Conservation (phyloP, 1,140 invertebrate species). For the Dolichoris vasculosae region DNA sequence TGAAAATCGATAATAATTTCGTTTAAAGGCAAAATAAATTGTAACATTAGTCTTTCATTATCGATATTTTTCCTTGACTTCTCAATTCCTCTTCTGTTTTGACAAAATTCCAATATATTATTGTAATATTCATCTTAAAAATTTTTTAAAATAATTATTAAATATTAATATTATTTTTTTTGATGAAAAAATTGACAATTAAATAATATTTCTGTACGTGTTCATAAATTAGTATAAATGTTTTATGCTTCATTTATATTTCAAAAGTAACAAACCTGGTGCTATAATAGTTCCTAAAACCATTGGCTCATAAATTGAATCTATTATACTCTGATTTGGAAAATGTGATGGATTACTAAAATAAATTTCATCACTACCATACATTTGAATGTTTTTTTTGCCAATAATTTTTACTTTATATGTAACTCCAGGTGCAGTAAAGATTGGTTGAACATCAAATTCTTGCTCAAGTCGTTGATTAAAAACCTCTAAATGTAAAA, state of each 20-base stretch:
- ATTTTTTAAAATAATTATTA: conserved; percentile 4
- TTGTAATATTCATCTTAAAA: conserved; percentile 80
- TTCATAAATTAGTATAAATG: conserved; percentile 25
- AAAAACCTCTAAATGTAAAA: conserved; percentile 98
- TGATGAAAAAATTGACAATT: too few species aligned
- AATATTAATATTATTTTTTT: neutral
- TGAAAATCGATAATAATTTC: conserved; percentile 98
- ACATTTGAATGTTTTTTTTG: conserved; percentile 78
- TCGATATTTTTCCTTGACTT: conserved; percentile 87
- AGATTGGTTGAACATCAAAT: conserved; percentile 89
- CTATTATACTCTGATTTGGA: conserved; percentile 81
- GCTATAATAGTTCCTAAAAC: conserved; percentile 92
- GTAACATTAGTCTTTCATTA: conserved; percentile 85
- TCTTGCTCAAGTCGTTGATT: conserved; percentile 95
- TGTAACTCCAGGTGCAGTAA: conserved; percentile 95
- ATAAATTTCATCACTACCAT: conserved; percentile 79
- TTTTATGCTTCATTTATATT: neutral
- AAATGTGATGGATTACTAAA: conserved; percentile 91
- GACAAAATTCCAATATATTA: conserved; percentile 82
- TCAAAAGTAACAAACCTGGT: conserved; percentile 75
- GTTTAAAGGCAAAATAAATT: conserved; percentile 89
- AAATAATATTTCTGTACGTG: too few species aligned
- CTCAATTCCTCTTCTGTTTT: conserved; percentile 86
- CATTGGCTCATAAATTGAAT: conserved; percentile 90
- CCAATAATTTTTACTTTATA: conserved; percentile 89